Base-by-base conservation (phyloP, 2,113 vertebrate genomes). In the Mesocricetus auratus region DNA sequence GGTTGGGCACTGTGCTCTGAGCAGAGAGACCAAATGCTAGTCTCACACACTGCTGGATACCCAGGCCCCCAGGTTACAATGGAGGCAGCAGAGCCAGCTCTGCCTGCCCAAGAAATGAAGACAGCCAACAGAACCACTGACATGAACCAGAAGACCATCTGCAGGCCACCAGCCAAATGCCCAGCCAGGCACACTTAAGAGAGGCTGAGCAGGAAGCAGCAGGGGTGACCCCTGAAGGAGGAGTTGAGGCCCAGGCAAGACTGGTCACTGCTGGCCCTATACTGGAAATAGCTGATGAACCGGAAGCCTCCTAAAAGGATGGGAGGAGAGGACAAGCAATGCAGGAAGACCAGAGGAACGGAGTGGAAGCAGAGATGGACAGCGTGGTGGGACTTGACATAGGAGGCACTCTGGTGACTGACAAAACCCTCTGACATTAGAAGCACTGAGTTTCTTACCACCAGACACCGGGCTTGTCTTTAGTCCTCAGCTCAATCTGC, bases 271-370 rank as follows among this genome's bases (percentile, higher is more conserved):
- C 39, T 53, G 1, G 24, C 45, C 64, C 42, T 56, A 36, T 29
- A 21, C 10, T 24, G 4, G 7, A n/a, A 47, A 5, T 31, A 1
- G 11, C 4, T 7, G 56, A 42, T 21, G n/a, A 5, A 26, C 24
- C 68, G 9, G 17, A 0, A 10, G 17, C n/a, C 10, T 1, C 24
- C 10, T 62, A 60, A 53, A 58, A 86, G 60, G 21, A 33, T 24
- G 0, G 2, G 26, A 22, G 17, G 36, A 0, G 31, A 21, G 31
- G 56, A 73, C 21, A 17, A 39, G 42, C 1, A 2, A 22, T 3
- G 16, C 3, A 58, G 1, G 10, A 45, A 24, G 6, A 16, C 6
- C 4, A 45, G 16, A 4, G 7, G 17, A 39, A 2, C 7, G 31
- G 7, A 4, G 22, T 24, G 22, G 47, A 69, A 29, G 39, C 15